phyloP scores from a whole-genome alignment of 2,888 invertebrate genomes.

The Eulithis testata region DNA sequence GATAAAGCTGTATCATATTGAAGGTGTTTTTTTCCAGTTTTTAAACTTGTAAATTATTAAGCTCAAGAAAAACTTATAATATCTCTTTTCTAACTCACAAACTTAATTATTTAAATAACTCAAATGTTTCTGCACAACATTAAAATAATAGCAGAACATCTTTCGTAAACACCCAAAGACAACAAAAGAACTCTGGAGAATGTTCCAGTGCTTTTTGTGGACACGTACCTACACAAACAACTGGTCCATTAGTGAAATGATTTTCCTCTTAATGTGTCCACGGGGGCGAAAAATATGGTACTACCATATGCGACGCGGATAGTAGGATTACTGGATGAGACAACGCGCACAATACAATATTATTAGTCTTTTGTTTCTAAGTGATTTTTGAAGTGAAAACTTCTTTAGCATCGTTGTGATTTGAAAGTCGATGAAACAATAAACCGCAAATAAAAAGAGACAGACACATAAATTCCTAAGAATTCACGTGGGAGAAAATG shows the following conservation, averaged over 20 bases:
- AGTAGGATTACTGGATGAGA: slow-evolving; percentile 44
- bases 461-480: too few species aligned
- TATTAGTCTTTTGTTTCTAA: too few species aligned
- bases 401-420: too few species aligned
- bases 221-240: slow-evolving; percentile 55
- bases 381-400: too few species aligned
- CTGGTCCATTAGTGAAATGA: slow-evolving; percentile 76
- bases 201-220: slow-evolving; percentile 54
- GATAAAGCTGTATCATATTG: too few species aligned
- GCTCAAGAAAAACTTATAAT: background rate
- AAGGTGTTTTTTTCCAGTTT: too few species aligned
- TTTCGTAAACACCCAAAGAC: slow-evolving; percentile 53
- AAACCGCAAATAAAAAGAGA: too few species aligned
- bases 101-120: too few species aligned
- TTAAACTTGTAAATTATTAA: too few species aligned
- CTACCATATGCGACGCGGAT: slow-evolving; percentile 50
- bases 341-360: background rate
- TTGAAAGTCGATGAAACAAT: too few species aligned
- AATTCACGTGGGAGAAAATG: too few species aligned
- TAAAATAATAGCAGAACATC: slow-evolving; percentile 44
- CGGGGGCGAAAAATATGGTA: slow-evolving; percentile 60
- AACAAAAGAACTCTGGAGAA: slow-evolving; percentile 53
- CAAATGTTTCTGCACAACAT: slow-evolving; percentile 10
- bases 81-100: too few species aligned
- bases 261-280: slow-evolving; percentile 74